Conservation (phyloP, 2,888 invertebrate genomes). For the Ligdia adustata region DNA sequence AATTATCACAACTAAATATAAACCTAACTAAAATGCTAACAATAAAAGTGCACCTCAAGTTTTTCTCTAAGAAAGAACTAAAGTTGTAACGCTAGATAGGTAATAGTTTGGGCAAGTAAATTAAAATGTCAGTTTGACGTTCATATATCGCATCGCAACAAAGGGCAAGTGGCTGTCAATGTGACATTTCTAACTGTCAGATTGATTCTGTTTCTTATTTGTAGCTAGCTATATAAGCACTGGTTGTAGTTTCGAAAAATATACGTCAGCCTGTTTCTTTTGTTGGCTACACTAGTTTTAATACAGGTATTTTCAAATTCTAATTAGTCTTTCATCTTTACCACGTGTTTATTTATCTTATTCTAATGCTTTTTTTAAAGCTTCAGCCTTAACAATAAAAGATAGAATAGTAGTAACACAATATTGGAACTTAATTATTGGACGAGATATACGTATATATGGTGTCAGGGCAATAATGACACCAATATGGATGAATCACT, state of each 20-base stretch:
- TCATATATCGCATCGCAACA: too few species aligned
- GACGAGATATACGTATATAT: not conserved
- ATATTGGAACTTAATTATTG: slow-evolving; percentile 40
- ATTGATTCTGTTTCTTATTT: too few species aligned
- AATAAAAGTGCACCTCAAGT: not conserved
- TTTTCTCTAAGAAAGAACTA: not conserved
- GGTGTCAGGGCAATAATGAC: too few species aligned
- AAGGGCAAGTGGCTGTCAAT: too few species aligned
- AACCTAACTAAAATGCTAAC: not conserved
- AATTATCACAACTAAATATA: not conserved
- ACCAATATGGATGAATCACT: too few species aligned
- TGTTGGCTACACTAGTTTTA: not conserved
- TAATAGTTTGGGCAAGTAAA: too few species aligned
- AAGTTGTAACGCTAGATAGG: too few species aligned
- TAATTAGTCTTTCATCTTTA: slow-evolving; percentile 20
- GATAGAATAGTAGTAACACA: slow-evolving; percentile 5
- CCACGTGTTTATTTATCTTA: slow-evolving; percentile 38
- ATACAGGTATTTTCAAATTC: slow-evolving; percentile 2
- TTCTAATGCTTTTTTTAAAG: slow-evolving; percentile 49
- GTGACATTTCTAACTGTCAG: too few species aligned
- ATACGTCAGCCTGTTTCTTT: too few species aligned
- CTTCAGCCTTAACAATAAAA: slow-evolving; percentile 66
- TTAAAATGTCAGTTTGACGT: too few species aligned
- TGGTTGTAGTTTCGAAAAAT: too few species aligned
- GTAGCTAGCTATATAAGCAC: too few species aligned